Evolutionary conservation across 2,888 invertebrate species (phyloP).

Genomic region (Mylabris sibirica): DNA sequence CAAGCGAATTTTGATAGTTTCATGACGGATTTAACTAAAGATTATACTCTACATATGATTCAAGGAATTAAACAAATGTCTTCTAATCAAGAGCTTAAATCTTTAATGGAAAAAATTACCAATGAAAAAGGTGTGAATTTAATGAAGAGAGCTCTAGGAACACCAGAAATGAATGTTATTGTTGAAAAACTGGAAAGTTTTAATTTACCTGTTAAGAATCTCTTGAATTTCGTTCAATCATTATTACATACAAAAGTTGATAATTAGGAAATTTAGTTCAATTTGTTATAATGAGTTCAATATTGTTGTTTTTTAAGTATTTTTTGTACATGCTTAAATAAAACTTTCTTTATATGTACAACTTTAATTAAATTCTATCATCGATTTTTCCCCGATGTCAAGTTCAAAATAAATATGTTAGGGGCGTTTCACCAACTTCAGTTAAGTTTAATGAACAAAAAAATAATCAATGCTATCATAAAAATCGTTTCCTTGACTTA

Average conservation of each 20-base stretch:
- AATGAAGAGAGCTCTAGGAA: background rate
- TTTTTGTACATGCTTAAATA: background rate
- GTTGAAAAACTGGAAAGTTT: background rate
- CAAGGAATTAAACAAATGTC: background rate
- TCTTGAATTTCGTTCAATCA: background rate
- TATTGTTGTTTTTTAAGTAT: background rate
- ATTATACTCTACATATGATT: background rate
- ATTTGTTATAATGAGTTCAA: background rate
- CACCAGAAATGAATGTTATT: conserved; percentile 5
- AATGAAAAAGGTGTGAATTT: background rate
- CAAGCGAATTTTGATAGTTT: conserved; percentile 12
- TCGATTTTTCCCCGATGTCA: too few species aligned
- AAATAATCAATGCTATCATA: too few species aligned
- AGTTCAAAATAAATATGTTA: too few species aligned
- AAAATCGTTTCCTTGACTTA: too few species aligned
- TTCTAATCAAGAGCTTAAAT: background rate
- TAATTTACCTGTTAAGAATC: background rate
- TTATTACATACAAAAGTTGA: background rate
- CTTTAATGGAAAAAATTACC: background rate
- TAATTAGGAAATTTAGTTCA: background rate
- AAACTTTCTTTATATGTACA: background rate
- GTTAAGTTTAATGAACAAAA: too few species aligned
- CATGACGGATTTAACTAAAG: background rate
- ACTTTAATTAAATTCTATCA: too few species aligned
- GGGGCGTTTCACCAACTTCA: too few species aligned